A percentile compares a stretch with the other conserved stretches of the same genome.
Conservation (phyloP, 1,140 invertebrate species). For the Rhyacophila brunnea region DNA sequence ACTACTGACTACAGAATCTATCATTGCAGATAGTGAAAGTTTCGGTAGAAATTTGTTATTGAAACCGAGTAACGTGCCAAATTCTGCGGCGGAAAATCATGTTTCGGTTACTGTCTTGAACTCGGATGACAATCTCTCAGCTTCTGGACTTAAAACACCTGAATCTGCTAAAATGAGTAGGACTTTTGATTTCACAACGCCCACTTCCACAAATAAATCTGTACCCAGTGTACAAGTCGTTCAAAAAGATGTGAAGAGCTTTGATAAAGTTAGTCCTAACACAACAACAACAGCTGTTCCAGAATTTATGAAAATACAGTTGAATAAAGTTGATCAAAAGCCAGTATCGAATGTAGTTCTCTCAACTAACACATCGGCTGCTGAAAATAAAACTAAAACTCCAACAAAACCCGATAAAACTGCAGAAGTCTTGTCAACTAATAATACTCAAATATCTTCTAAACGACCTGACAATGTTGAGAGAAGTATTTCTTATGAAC, state of each 20-base stretch:
- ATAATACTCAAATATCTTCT: not conserved
- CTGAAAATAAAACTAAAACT: constrained; percentile 24
- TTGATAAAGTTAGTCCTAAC: constrained; percentile 49
- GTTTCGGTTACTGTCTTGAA: constrained; percentile 21
- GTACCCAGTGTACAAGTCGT: constrained; percentile 35
- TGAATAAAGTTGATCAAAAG: constrained; percentile 66
- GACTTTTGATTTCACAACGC: constrained; percentile 44
- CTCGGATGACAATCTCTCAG: not conserved
- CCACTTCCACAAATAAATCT: constrained; percentile 48
- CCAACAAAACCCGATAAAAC: constrained; percentile 16
- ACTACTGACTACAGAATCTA: constrained; percentile 9
- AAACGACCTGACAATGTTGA: constrained; percentile 20
- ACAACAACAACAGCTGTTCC: constrained; percentile 52
- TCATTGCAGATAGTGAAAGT: not conserved
- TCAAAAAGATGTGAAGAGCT: constrained; percentile 44
- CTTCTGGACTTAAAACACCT: constrained; percentile 14
- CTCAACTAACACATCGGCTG: constrained; percentile 46
- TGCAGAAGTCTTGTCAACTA: not conserved
- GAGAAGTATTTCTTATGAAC: constrained; percentile 28
- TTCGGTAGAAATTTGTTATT: not conserved
- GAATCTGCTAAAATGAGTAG: constrained; percentile 7
- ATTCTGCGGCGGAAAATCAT: not conserved
- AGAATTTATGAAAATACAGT: constrained; percentile 68
- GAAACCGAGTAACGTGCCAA: not conserved
- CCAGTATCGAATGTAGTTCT: constrained; percentile 60